Percentiles rank a stretch among this genome's conserved stretches.
These are phyloP conservation scores for Chelonoidis abingdonii DNA, from an alignment of 2,113 vertebrate genomes.

Conservation along the genomic window DNA sequence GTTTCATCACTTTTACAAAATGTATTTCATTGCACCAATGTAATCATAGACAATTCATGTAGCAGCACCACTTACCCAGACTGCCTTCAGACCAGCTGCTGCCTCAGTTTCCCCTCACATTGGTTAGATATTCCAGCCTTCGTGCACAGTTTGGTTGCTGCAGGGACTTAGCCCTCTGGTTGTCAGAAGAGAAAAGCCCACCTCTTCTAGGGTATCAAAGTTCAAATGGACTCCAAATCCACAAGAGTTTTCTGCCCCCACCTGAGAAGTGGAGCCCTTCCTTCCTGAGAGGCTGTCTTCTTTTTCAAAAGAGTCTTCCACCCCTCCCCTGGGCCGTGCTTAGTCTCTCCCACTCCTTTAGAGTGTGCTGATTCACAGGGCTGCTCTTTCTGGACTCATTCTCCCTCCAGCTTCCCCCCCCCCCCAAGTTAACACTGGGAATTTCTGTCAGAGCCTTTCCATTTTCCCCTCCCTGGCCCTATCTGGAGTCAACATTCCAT, in stretches of 20 bases:
- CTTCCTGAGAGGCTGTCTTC: fast-evolving
- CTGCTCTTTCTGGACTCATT: background rate
- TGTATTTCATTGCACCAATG: background rate
- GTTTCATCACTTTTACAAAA: background rate
- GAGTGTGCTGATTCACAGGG: fast-evolving
- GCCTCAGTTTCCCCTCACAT: background rate
- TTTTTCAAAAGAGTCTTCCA: too few relatives aligned
- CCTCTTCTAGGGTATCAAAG: background rate
- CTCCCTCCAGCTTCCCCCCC: fast-evolving
- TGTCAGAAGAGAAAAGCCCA: background rate
- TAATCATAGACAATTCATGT: background rate
- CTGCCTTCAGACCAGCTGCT: background rate
- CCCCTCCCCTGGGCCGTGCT: fast-evolving
- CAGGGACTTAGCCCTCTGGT: fast-evolving
- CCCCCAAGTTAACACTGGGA: too few relatives aligned
- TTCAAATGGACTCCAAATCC: background rate
- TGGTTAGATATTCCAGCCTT: background rate
- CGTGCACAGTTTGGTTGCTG: too few relatives aligned
- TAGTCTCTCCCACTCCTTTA: background rate
- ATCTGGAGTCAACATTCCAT: fast-evolving
- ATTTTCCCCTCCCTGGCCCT: fast-evolving
- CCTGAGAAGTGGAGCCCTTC: background rate
- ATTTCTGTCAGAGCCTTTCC: fast-evolving
- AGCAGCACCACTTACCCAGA: background rate
- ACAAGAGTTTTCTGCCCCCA: background rate